Evolutionary conservation across 1,140 invertebrate genomes (phyloP), one percentile per base, ranked within the genome.

Genomic region (Lysiphlebus fabarum): DNA sequence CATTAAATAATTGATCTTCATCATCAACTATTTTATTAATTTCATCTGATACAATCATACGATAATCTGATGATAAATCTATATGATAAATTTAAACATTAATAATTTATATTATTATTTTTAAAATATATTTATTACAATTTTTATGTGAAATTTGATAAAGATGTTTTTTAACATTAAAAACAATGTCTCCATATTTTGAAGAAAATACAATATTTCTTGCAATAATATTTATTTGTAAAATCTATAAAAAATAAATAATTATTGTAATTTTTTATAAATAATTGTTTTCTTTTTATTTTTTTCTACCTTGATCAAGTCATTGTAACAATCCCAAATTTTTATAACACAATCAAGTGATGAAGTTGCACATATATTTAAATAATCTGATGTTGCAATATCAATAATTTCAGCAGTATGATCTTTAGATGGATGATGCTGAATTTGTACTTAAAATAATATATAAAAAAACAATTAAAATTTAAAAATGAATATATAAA

Each of bases 1-100:
- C 10, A 6, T n/a, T 11, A 34, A 34, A 9, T 37, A 34, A 0
- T 45, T 63, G 56, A 45, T 67, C 58, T 8, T 17, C 5, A 6
- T 47, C 7, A 0, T 67, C 62, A 12, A 26, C 40, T 11, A 64
- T 63, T 11, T 65, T 56, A 8, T 40, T 7, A n/a, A 67, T 62
- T 12, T 64, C 51, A 2, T 65, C 53, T 0, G 45, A 38, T 14
- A 62, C 43, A 41, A 70, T 60, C 9, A 58, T 42, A 58, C 63
- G 61, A 61, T 67, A 70, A 37, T 67, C 64, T 38, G 65, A 61
- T 9, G 68, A 26, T 40, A 71, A 58, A 66, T 71, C 70, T 71
- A 12, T 14, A 62, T 50, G 45, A 58, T 38, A 14, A 48, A 56
- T 42, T 44, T 37, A 48, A 12, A n/a, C n/a, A 55, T n/a, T 33